phyloP scores from a whole-genome alignment of 2,888 invertebrate species.

The Drosophila melanosoma region DNA sequence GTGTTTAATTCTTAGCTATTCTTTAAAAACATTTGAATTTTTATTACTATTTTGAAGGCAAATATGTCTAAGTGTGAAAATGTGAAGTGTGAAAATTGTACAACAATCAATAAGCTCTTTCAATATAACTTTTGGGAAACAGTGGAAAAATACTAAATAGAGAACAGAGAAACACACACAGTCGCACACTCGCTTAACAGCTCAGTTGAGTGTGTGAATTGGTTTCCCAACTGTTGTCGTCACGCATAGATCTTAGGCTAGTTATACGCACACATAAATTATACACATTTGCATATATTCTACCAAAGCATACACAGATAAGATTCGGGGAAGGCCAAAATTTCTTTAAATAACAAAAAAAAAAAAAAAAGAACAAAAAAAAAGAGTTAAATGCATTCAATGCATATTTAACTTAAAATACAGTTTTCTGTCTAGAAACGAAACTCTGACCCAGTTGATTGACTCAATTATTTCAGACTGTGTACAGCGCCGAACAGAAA shows the following conservation, averaged over 20 bases:
- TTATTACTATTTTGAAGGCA: background rate
- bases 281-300: constrained; percentile 12
- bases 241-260: constrained; percentile 19
- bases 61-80: background rate
- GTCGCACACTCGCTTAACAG: constrained; percentile 1
- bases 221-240: constrained; percentile 30
- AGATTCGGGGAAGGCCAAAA: constrained; percentile 36
- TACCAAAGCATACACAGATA: background rate
- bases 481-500: background rate
- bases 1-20: background rate
- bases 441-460: constrained; percentile 38
- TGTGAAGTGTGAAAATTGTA: background rate
- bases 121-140: background rate
- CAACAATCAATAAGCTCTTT: background rate
- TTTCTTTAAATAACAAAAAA: constrained; percentile 44
- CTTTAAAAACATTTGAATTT: background rate
- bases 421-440: constrained; percentile 8
- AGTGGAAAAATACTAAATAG: background rate
- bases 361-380: constrained; percentile 3
- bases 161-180: constrained; percentile 4
- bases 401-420: constrained; percentile 37
- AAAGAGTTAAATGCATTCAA: constrained; percentile 29
- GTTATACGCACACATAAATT: constrained; percentile 32
- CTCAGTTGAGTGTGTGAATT: constrained; percentile 27
- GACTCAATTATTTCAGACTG: constrained; percentile 23